These are phyloP conservation scores for Pterobdella sp. DNA, from an alignment of 2,888 invertebrate species.

Conservation along the genomic window DNA sequence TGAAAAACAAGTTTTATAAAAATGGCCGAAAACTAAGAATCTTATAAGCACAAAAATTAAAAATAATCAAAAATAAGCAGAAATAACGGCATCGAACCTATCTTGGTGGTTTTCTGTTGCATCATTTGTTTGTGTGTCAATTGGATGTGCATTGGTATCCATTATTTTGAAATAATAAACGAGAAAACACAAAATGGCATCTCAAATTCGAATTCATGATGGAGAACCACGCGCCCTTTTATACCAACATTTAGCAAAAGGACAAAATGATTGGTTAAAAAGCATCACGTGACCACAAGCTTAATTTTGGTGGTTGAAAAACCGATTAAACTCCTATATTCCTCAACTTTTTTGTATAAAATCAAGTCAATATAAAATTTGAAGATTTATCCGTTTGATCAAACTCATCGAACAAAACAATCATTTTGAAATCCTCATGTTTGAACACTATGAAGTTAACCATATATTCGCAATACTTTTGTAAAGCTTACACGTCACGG, in stretches of 20 bases:
- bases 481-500: slow-evolving; percentile 5
- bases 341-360: not conserved
- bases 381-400: not conserved
- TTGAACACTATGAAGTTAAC: not conserved
- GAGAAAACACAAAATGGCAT: slow-evolving; percentile 39
- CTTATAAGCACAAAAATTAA: not conserved
- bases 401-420: not conserved
- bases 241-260: slow-evolving; percentile 43
- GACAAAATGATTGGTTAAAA: slow-evolving; percentile 45
- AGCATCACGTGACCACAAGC: slow-evolving; percentile 44
- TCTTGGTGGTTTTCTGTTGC: slow-evolving; percentile 10
- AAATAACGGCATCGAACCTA: slow-evolving; percentile 23
- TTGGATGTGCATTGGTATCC: slow-evolving; percentile 54
- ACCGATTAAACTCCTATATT: not conserved
- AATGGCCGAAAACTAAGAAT: not conserved
- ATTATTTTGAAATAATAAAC: slow-evolving; percentile 49
- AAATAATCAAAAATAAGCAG: slow-evolving; percentile 3
- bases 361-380: not conserved
- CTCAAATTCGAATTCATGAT: slow-evolving; percentile 38
- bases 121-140: not conserved
- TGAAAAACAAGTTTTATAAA: not conserved
- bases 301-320: not conserved
- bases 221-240: slow-evolving; percentile 39
- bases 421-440: not conserved
- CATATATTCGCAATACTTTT: slow-evolving; percentile 4